Evolutionary conservation across 2,113 vertebrate species (phyloP).

Genomic region (Anser brachyrhynchus): DNA sequence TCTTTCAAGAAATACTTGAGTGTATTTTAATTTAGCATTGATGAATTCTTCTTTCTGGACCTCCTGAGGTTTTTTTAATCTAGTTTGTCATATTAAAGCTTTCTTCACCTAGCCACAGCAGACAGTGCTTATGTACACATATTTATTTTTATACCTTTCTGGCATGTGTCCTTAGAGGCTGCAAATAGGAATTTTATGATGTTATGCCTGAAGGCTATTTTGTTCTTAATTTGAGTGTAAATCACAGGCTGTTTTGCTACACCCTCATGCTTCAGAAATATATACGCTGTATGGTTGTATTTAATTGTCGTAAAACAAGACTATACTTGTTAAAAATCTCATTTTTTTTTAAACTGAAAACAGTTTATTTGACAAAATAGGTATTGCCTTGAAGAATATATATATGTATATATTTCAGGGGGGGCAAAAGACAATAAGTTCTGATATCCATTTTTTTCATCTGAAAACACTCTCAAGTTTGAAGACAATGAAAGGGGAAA

Average conservation of each 20-base stretch:
- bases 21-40: constrained; percentile 39
- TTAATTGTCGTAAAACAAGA: neutral
- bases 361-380: neutral
- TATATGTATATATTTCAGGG: no score
- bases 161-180: neutral
- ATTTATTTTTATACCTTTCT: constrained; percentile 32
- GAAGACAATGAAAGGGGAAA: neutral
- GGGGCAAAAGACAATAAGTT: neutral
- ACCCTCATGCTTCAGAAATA: neutral
- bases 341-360: neutral
- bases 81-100: constrained; percentile 20
- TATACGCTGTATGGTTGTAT: neutral
- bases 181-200: neutral
- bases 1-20: constrained; percentile 33
- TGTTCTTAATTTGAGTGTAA: neutral
- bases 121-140: neutral
- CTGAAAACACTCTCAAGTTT: neutral
- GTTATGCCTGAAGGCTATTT: neutral
- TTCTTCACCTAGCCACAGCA: constrained; percentile 36
- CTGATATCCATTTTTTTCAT: neutral
- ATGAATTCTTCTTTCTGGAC: constrained; percentile 2
- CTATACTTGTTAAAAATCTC: neutral
- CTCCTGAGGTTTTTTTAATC: constrained; percentile 14
- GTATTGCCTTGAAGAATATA: neutral
- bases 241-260: neutral